Evolutionary conservation across 2,797 vertebrate genomes (phyloP).

Genomic region (Amblyraja radiata): DNA sequence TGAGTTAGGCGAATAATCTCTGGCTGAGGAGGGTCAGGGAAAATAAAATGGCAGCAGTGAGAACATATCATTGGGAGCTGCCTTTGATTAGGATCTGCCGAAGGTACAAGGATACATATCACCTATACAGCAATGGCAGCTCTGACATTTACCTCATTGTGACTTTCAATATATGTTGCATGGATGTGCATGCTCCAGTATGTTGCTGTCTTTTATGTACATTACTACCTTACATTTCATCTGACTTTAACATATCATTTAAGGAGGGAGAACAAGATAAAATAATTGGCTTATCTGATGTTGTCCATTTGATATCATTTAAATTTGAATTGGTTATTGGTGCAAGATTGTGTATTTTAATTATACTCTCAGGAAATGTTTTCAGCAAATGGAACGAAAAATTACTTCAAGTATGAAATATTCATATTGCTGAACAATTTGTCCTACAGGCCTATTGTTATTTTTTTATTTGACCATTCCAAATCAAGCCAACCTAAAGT

Average conservation of each 20-base stretch:
- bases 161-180: not conserved
- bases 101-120: not conserved
- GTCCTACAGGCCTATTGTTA: not conserved
- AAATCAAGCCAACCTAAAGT: not conserved
- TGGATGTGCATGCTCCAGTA: not conserved
- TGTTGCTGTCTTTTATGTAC: not conserved
- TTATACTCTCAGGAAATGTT: not conserved
- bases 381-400: not conserved
- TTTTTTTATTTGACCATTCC: not conserved
- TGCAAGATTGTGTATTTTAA: not conserved
- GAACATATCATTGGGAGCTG: not conserved
- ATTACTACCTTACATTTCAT: not conserved
- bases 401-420: not conserved
- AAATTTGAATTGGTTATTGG: not conserved
- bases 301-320: not conserved
- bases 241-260: not conserved
- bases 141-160: not conserved
- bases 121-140: not conserved
- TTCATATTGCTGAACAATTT: not conserved
- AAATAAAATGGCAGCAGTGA: too few species aligned
- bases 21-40: too few species aligned
- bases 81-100: not conserved
- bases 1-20: too few species aligned
- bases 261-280: not conserved
- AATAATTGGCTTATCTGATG: not conserved